These are phyloP conservation scores for Typhlomys cinereus DNA, from an alignment of 2,113 vertebrate genomes.

Conservation along the genomic window DNA sequence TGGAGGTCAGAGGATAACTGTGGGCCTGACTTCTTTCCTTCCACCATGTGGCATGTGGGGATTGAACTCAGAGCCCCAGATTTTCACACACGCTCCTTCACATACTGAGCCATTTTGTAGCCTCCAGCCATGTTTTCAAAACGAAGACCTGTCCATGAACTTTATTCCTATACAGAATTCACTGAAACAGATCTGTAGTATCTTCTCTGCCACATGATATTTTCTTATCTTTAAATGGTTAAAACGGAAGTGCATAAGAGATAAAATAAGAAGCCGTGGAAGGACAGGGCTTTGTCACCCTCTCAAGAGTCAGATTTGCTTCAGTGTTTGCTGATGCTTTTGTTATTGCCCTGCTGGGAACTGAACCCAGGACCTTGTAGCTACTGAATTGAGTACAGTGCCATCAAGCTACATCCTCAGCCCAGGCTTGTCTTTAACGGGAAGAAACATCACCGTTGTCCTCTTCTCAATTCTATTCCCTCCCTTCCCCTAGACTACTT, in stretches of 20 bases:
- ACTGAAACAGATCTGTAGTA: background rate
- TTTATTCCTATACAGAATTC: conserved; percentile 28
- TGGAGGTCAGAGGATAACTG: too few species aligned
- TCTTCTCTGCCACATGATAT: background rate
- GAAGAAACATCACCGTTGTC: background rate
- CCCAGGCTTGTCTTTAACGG: background rate
- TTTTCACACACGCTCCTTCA: too few species aligned
- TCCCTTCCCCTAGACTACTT: background rate
- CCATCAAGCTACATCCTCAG: background rate
- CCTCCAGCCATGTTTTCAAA: conserved; percentile 19
- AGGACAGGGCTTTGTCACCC: background rate
- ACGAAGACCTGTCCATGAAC: background rate
- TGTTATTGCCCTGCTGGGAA: background rate
- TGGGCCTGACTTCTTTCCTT: too few species aligned
- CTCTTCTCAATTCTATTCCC: background rate
- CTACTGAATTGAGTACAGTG: background rate
- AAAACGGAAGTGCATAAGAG: background rate
- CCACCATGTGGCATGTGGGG: too few species aligned
- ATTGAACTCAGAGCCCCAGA: too few species aligned
- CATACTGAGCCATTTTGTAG: too few species aligned
- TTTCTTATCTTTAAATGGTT: background rate
- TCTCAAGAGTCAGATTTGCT: background rate
- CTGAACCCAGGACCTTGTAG: background rate
- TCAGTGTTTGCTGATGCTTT: background rate
- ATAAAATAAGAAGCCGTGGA: too few species aligned